phyloP scores from a whole-genome alignment of 2,888 invertebrate species.

The Iphiclides podalirius region DNA sequence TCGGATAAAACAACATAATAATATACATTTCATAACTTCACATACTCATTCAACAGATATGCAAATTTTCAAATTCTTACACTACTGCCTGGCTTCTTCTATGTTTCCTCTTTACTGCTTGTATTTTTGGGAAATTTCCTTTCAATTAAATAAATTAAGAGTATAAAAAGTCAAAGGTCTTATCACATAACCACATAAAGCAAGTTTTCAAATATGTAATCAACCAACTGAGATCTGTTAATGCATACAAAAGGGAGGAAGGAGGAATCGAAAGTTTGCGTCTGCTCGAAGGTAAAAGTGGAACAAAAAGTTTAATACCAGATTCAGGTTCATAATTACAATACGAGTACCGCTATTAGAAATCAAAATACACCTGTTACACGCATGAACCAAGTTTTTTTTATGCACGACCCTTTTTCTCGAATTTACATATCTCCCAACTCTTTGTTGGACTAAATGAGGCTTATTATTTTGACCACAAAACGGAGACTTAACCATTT shows the following conservation, averaged over 20 bases:
- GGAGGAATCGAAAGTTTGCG: constrained; percentile 53
- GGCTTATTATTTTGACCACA: constrained; percentile 75
- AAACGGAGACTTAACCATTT: constrained; percentile 61
- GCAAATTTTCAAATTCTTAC: neutral
- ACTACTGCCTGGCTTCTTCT: neutral
- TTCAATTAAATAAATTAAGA: no score
- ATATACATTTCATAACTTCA: constrained; percentile 37
- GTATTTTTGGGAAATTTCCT: no score
- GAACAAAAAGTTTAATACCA: constrained; percentile 48
- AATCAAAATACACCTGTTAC: constrained; percentile 71
- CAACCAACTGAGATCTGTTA: constrained; percentile 6
- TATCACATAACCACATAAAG: neutral
- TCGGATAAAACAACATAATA: constrained; percentile 56
- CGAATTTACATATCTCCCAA: constrained; percentile 72
- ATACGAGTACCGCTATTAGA: constrained; percentile 62
- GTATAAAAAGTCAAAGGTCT: no score
- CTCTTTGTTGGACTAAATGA: constrained; percentile 68
- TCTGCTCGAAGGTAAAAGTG: constrained; percentile 46
- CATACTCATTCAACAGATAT: neutral
- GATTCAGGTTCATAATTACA: constrained; percentile 56
- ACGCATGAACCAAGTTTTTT: constrained; percentile 61
- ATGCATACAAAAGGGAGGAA: constrained; percentile 28
- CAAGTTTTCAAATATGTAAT: neutral
- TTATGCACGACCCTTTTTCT: constrained; percentile 64
- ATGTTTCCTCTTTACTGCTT: no score